Conservation (phyloP, 2,888 invertebrate genomes). For the Synanthedon myopaeformis region DNA sequence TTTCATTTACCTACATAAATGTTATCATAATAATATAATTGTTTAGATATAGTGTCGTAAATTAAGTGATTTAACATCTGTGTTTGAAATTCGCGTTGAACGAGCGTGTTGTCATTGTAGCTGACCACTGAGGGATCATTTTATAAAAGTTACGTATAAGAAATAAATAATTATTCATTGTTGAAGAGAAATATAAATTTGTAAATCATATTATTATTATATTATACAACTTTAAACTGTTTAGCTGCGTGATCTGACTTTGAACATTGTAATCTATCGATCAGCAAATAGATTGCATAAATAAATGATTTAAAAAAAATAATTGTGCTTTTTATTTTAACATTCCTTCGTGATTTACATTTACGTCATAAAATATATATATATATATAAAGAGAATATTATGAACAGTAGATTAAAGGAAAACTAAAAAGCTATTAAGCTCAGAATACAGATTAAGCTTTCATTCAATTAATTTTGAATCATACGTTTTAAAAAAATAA, state of each 20-base stretch:
- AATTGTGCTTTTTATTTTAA: conserved; percentile 47
- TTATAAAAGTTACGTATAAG: conserved; percentile 58
- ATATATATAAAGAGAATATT: no score
- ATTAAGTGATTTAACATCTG: conserved; percentile 44
- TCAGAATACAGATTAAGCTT: no score
- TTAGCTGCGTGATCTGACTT: conserved; percentile 68
- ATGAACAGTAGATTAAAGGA: no score
- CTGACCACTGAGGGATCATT: conserved; percentile 60
- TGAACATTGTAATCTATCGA: conserved; percentile 47
- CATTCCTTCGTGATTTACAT: not conserved
- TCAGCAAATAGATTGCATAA: conserved; percentile 64
- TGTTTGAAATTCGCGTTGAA: conserved; percentile 26
- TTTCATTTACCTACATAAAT: conserved; percentile 57
- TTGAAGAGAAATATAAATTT: conserved; percentile 55
- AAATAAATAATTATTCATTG: conserved; percentile 59
- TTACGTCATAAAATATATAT: no score
- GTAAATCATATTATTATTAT: conserved; percentile 62
- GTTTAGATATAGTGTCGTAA: conserved; percentile 5
- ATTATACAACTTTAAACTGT: conserved; percentile 57
- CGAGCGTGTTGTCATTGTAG: conserved; percentile 12
- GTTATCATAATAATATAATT: conserved; percentile 54
- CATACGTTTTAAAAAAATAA: no score
- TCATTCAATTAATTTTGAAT: no score
- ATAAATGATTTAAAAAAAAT: conserved; percentile 64
- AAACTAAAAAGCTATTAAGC: no score